Evolutionary conservation across 2,888 invertebrate species (phyloP).

Genomic region (Epistrophe eligans): DNA sequence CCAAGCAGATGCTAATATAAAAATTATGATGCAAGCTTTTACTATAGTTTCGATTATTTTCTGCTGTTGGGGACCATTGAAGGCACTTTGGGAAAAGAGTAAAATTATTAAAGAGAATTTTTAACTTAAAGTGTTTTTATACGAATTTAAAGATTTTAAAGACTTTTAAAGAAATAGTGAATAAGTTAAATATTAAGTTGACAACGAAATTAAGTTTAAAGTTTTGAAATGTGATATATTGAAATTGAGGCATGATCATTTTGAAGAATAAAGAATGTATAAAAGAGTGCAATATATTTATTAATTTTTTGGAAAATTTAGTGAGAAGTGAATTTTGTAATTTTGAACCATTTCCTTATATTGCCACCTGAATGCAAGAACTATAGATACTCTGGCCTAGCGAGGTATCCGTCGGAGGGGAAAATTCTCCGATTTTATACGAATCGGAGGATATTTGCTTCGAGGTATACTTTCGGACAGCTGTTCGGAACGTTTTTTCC

Average conservation of each 20-base stretch:
- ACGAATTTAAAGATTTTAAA: not conserved
- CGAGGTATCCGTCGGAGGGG: too few species aligned
- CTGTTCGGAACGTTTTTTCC: too few species aligned
- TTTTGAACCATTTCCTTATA: too few species aligned
- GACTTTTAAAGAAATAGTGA: not conserved
- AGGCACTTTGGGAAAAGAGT: constrained; percentile 78
- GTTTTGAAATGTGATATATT: not conserved
- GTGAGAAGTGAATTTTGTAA: too few species aligned
- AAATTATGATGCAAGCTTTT: constrained; percentile 78
- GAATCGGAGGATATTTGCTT: too few species aligned
- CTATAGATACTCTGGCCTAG: too few species aligned
- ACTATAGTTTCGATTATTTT: constrained; percentile 79
- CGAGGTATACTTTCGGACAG: too few species aligned
- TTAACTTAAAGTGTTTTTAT: not conserved
- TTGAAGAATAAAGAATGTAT: not conserved
- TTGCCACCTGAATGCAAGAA: too few species aligned
- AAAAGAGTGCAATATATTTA: not conserved
- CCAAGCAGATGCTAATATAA: constrained; percentile 77
- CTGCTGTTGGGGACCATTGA: constrained; percentile 79
- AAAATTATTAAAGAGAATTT: constrained; percentile 31
- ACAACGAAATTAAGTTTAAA: not conserved
- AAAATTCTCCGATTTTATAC: too few species aligned
- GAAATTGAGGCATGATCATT: not conserved
- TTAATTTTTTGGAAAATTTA: too few species aligned
- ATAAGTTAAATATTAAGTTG: constrained; percentile 14